Evolutionary conservation across 2,113 vertebrate species (phyloP).

Genomic region (Lepisosteus osseus): DNA sequence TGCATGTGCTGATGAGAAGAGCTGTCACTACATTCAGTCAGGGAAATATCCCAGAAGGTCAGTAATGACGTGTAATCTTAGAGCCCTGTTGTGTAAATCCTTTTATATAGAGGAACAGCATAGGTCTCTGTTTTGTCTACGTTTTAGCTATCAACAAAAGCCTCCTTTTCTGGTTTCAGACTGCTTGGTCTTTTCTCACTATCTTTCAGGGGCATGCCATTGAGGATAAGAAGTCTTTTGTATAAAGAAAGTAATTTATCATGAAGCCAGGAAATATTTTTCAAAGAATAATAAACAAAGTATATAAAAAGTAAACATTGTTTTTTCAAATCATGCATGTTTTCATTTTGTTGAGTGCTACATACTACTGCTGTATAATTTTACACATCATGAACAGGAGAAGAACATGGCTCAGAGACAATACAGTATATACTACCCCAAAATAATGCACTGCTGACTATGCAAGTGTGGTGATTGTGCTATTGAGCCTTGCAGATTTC

Average conservation of each 20-base stretch:
- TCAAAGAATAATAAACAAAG: neutral
- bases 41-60: no score
- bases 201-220: neutral
- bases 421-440: no score
- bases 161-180: neutral
- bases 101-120: neutral
- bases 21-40: no score
- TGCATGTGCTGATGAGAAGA: no score
- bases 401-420: no score
- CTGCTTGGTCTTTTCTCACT: neutral
- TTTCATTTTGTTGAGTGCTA: no score
- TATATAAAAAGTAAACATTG: neutral
- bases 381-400: no score
- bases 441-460: no score
- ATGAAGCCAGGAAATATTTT: neutral
- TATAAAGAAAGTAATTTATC: neutral
- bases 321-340: no score
- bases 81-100: neutral
- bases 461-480: no score
- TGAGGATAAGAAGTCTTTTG: neutral
- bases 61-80: neutral
- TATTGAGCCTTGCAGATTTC: no score
- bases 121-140: neutral
- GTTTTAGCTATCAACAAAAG: neutral
- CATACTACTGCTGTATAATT: no score